Percentiles rank a stretch among this genome's conserved stretches.
Evolutionary conservation across 2,888 invertebrate genomes (phyloP).

Genomic region (Meiosimyza platycephala): DNA sequence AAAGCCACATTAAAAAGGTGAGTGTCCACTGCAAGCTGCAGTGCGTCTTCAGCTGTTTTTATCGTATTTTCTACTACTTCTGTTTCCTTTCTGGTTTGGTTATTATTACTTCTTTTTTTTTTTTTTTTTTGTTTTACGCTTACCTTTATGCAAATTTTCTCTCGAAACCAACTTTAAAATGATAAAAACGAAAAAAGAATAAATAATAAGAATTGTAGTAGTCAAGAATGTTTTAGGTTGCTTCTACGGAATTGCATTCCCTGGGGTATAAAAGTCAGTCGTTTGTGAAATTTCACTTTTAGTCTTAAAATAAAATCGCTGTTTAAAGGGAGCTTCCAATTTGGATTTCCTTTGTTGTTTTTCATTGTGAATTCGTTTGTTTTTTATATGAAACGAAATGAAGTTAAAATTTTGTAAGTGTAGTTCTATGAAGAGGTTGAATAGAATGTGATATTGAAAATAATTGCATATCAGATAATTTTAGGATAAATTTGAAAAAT

Average conservation of each 20-base stretch:
- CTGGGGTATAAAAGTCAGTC: conserved; percentile 16
- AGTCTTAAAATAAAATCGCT: conserved; percentile 17
- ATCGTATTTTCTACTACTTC: not conserved
- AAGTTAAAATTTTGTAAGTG: conserved; percentile 10
- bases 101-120: too few species aligned
- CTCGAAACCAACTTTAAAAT: not conserved
- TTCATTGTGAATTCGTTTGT: conserved; percentile 24
- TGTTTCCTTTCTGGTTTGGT: too few species aligned
- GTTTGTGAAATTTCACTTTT: conserved; percentile 25
- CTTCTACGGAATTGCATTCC: conserved; percentile 4
- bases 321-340: conserved; percentile 26
- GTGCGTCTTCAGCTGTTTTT: conserved; percentile 16
- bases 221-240: conserved; percentile 6
- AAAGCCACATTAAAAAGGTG: conserved; percentile 1
- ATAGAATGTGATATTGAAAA: too few species aligned
- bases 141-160: conserved; percentile 3
- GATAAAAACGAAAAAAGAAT: not conserved
- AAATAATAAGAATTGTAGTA: not conserved
- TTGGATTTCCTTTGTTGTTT: conserved; percentile 20
- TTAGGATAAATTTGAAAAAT: too few species aligned
- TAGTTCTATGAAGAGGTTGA: not conserved
- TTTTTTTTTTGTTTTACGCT: not conserved
- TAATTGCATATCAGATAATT: too few species aligned
- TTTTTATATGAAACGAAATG: not conserved
- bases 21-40: conserved; percentile 10